Evolutionary conservation across 2,888 invertebrate species (phyloP), one percentile per base, ranked within the genome.

Genomic region (Allacma fusca): DNA sequence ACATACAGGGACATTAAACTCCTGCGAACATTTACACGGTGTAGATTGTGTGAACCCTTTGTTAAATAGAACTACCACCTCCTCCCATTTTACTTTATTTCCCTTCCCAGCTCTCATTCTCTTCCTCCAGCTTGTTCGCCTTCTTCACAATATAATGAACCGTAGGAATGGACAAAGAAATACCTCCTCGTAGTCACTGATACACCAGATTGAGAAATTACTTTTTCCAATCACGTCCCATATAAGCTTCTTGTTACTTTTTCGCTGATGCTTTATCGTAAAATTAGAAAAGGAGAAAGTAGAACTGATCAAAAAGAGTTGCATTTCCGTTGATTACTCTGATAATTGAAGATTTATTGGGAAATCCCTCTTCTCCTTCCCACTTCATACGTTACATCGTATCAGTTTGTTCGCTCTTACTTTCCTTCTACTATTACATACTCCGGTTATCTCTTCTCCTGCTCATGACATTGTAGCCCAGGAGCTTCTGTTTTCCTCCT

Each of bases 311-410:
- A 75, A 76, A 80, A 80, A 81, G 78, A 81, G 79, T 79, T 80
- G 78, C 79, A 77, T 80, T 84, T 81, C 81, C 82, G 78, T 83
- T 84, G 84, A 84, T 84, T 84, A 84, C 82, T 83, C 79, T 81
- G 84, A 84, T 84, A 84, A 83, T 83, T 81, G 83, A 82, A 84
- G 82, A 84, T 84, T 84, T 83, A 84, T 83, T 83, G 83, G 81
- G 79, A 81, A 83, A 81, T 81, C 80, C 82, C 78, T 81, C 79
- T 78, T 80, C 78, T 43, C 43, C 59, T 59, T 69, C 50, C 69
- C 67, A 44, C 50, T 78, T 44, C 69, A 44, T 77, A 28, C 40
- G 23, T n/a, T 76, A 57, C 65, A 40, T 74, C 44, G 26, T 40
- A 69, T 44, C 26, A 50, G 28, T 50, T 71, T 21, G 24, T 28